These are phyloP conservation scores for Cheilosia urbana DNA, from an alignment of 2,888 invertebrate species.

Conservation along the genomic window DNA sequence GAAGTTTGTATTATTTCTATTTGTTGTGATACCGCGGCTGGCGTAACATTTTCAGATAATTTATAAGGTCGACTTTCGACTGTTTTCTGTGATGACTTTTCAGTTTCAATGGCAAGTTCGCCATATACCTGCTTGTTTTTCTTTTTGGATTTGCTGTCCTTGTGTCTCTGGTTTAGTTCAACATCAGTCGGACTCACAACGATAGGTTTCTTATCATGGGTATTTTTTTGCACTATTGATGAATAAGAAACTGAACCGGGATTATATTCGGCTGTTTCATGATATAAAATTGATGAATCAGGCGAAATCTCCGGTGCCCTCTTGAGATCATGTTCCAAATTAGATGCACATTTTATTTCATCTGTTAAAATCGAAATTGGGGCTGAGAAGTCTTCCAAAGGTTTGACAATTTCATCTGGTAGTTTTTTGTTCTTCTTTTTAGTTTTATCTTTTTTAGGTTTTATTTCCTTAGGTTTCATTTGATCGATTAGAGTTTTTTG, in stretches of 20 bases:
- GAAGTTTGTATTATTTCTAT: neutral
- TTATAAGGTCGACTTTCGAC: neutral
- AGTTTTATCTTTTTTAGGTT: slow-evolving; percentile 20
- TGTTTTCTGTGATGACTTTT: neutral
- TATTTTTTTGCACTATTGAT: neutral
- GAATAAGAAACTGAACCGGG: neutral
- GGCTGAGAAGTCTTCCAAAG: neutral
- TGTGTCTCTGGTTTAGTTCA: neutral
- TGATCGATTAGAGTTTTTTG: neutral
- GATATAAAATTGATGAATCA: too few relatives aligned
- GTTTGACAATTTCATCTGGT: neutral
- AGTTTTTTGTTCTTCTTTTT: neutral
- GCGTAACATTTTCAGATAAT: neutral
- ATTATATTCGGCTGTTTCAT: neutral
- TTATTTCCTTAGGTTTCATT: slow-evolving; percentile 4
- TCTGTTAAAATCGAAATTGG: too few relatives aligned
- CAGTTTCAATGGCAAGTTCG: neutral
- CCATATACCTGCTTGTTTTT: neutral
- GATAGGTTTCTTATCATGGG: neutral
- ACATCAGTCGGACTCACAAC: neutral
- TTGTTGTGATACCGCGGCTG: neutral
- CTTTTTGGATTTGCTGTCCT: neutral
- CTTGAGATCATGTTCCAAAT: too few relatives aligned
- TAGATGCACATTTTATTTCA: too few relatives aligned
- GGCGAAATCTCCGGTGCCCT: too few relatives aligned